phyloP scores from a whole-genome alignment of 2,888 invertebrate species.

The Escarpia spicata region DNA sequence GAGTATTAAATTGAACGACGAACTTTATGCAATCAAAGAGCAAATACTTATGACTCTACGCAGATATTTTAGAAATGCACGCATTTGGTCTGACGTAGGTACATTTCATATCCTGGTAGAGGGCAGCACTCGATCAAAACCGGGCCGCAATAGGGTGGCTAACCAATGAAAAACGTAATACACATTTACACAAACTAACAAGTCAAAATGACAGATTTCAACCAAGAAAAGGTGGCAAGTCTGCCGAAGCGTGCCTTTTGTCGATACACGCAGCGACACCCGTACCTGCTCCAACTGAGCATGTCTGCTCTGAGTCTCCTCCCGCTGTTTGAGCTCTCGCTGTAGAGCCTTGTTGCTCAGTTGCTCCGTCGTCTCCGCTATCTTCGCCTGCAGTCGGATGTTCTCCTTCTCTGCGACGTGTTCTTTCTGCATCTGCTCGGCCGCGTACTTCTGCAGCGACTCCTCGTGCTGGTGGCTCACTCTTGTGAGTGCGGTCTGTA shows the following conservation, averaged over 20 bases:
- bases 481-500: constrained; percentile 43
- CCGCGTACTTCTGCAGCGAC: constrained; percentile 58
- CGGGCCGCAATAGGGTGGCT: no score
- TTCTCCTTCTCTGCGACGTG: constrained; percentile 58
- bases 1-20: background rate
- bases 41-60: background rate
- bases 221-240: background rate
- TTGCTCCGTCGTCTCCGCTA: constrained; percentile 61
- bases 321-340: constrained; percentile 62
- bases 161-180: no score
- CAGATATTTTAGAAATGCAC: background rate
- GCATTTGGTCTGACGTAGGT: background rate
- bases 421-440: constrained; percentile 59
- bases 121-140: no score
- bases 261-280: background rate
- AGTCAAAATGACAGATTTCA: background rate
- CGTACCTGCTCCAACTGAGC: constrained; percentile 59
- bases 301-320: constrained; percentile 59
- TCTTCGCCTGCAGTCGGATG: constrained; percentile 52
- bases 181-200: no score
- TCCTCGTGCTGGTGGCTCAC: constrained; percentile 52
- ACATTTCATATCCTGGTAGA: no score
- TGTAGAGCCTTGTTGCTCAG: constrained; percentile 57
- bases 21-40: background rate
- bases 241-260: background rate